Evolutionary conservation across 2,888 invertebrate species (phyloP).

Genomic region (Argyra leucocephala): DNA sequence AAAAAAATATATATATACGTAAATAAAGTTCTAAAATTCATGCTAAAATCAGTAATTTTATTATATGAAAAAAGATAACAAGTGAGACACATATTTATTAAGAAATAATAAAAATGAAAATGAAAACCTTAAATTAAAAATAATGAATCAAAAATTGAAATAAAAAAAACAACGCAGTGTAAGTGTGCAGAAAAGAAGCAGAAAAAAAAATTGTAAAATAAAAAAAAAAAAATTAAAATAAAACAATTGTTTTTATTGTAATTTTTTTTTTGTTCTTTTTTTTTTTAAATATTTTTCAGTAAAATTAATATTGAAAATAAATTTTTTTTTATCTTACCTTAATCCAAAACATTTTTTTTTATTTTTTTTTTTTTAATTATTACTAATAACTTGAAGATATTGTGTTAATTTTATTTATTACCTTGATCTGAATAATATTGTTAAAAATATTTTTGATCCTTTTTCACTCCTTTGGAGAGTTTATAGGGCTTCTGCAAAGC

Average conservation of each 20-base stretch:
- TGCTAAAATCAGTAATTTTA: no score
- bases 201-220: not conserved
- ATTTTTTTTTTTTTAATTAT: slow-evolving; percentile 8
- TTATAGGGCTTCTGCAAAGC: no score
- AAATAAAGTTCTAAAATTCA: no score
- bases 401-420: no score
- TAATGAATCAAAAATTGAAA: not conserved
- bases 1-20: no score
- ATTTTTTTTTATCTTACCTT: slow-evolving; percentile 8
- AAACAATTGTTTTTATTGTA: slow-evolving; percentile 16
- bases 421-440: no score
- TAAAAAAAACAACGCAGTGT: not conserved
- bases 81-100: not conserved
- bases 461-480: no score
- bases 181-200: slow-evolving; percentile 5
- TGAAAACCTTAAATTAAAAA: not conserved
- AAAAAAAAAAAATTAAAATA: not conserved
- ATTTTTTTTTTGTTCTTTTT: slow-evolving; percentile 19
- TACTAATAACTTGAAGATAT: no score
- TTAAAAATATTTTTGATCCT: no score
- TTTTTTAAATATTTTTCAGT: slow-evolving; percentile 19
- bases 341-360: slow-evolving; percentile 17
- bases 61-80: no score
- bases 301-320: slow-evolving; percentile 9
- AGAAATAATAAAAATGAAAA: not conserved